A percentile compares a stretch with the other conserved stretches of the same genome.
These are phyloP conservation scores for Saturnia japonica DNA, from an alignment of 2,888 invertebrate species.

Conservation along the genomic window DNA sequence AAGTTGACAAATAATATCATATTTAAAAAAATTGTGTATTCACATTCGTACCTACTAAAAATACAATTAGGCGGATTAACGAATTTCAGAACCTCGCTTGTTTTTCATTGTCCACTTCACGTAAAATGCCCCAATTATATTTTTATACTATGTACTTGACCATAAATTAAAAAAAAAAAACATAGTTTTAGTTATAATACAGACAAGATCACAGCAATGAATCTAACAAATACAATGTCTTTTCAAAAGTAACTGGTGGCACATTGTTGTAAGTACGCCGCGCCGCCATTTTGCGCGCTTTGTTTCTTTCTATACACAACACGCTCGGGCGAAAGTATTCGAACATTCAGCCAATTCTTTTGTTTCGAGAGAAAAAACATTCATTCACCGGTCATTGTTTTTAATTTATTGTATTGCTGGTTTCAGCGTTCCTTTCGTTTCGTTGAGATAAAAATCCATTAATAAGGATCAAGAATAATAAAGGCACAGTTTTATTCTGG, in stretches of 20 bases:
- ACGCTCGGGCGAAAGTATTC: constrained; percentile 24
- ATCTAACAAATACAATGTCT: constrained; percentile 4
- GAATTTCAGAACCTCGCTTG: too few relatives aligned
- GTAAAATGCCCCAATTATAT: too few relatives aligned
- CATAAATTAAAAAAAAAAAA: too few relatives aligned
- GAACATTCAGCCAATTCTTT: constrained; percentile 25
- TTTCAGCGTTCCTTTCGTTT: constrained; percentile 6
- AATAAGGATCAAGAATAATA: constrained; percentile 11
- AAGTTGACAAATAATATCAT: too few relatives aligned
- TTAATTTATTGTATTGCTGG: constrained; percentile 16
- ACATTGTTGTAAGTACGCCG: background rate
- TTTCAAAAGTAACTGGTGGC: background rate
- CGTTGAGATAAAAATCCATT: constrained; percentile 1
- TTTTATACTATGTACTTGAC: too few relatives aligned
- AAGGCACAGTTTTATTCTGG: background rate
- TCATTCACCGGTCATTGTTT: constrained; percentile 16
- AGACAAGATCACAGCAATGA: background rate
- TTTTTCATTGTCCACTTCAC: too few relatives aligned
- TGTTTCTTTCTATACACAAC: constrained; percentile 7
- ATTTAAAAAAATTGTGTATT: too few relatives aligned
- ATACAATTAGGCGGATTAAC: too few relatives aligned
- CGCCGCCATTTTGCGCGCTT: constrained; percentile 11
- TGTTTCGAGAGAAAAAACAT: constrained; percentile 16
- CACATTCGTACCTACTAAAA: too few relatives aligned
- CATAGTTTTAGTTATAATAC: background rate